Conservation (phyloP, 2,797 vertebrate species). For the Myiotriccus ornatus region DNA sequence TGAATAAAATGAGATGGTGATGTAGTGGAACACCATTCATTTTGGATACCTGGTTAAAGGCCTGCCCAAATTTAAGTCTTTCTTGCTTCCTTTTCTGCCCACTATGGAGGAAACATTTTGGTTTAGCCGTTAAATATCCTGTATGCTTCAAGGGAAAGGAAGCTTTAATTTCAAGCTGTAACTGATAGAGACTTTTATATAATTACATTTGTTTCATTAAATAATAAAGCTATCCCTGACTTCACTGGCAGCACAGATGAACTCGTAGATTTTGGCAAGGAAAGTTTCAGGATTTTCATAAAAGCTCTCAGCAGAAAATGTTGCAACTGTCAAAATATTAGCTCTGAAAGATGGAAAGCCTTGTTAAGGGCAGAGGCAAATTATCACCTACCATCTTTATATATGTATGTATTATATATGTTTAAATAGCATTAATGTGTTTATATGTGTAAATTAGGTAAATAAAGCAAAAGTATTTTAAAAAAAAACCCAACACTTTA, state of each 20-base stretch:
- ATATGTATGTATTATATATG: neutral
- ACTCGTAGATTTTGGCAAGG: neutral
- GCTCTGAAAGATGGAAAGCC: neutral
- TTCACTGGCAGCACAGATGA: neutral
- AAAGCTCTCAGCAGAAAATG: neutral
- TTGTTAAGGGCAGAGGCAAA: neutral
- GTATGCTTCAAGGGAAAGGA: neutral
- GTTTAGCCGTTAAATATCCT: neutral
- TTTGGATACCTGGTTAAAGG: neutral
- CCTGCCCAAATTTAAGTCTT: neutral
- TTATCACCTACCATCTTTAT: neutral
- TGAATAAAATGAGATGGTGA: neutral
- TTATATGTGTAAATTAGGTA: neutral
- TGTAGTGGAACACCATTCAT: neutral
- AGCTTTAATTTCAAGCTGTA: neutral
- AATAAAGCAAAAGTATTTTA: neutral
- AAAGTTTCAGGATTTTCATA: neutral
- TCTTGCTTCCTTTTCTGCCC: neutral
- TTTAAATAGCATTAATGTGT: neutral
- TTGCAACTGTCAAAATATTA: neutral
- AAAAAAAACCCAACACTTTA: accelerated
- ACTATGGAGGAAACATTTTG: neutral
- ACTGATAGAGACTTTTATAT: neutral
- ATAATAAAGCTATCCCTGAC: neutral
- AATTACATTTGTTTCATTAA: neutral